Conservation (phyloP, 2,797 vertebrate species). For the Remorina albescens region DNA sequence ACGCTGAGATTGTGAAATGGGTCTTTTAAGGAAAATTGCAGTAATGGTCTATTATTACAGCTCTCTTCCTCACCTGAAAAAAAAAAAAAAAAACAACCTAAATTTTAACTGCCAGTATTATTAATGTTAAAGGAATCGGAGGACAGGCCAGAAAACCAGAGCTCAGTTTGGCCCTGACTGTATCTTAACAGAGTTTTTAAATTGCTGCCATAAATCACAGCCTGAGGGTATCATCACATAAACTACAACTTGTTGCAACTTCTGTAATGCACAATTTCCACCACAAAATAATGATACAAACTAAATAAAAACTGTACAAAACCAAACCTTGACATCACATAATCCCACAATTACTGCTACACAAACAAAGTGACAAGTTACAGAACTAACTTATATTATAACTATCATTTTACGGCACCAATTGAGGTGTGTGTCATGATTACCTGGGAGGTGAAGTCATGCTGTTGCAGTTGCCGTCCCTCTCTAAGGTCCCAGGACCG, state of each 20-base stretch:
- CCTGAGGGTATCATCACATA: slow-evolving; percentile 43
- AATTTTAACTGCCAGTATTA: slow-evolving; percentile 55
- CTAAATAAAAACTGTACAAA: slow-evolving; percentile 3
- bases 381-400: not conserved
- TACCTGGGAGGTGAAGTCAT: slow-evolving; percentile 98
- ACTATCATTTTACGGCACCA: not conserved
- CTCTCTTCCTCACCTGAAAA: slow-evolving; percentile 48
- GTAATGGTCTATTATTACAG: slow-evolving; percentile 69
- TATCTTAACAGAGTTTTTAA: slow-evolving; percentile 54
- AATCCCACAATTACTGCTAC: not conserved
- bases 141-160: slow-evolving; percentile 28
- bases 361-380: not conserved
- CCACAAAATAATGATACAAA: slow-evolving; percentile 30
- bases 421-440: not conserved
- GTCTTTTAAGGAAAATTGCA: slow-evolving; percentile 70
- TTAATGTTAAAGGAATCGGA: slow-evolving; percentile 61
- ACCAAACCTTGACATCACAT: not conserved
- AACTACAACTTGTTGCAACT: slow-evolving; percentile 37
- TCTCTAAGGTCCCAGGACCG: slow-evolving; percentile 98
- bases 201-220: slow-evolving; percentile 65
- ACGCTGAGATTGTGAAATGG: slow-evolving; percentile 59
- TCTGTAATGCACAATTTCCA: slow-evolving; percentile 40
- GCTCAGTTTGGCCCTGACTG: slow-evolving; percentile 52
- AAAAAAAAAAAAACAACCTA: slow-evolving; percentile 26
- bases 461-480: slow-evolving; percentile 96